Evolutionary conservation across 2,113 vertebrate species (phyloP), one percentile per base, ranked within the genome.

Genomic region (Meleagris gallopavo): DNA sequence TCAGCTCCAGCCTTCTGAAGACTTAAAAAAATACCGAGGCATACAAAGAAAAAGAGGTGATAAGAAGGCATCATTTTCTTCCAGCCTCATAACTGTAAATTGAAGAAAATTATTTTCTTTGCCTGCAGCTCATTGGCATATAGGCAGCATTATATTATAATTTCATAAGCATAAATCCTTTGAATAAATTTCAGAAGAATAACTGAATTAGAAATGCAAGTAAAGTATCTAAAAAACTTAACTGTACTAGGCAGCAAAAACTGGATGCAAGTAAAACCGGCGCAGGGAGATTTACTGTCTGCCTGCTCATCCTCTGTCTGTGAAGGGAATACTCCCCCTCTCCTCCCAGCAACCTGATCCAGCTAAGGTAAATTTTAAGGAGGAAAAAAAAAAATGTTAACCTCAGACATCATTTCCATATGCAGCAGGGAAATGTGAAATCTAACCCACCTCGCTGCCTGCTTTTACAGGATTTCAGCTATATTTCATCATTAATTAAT

Each of bases 31-130:
- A 97, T 91, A 83, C 95, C 25, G 46, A 96, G 97, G 96, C 97
- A 94, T 96, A 97, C 97, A 98, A 97, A 98, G 97, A 98, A 97
- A 97, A 97, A 97, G 97, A 96, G 97, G 97, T 97, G 98, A 98
- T 97, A 98, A 98, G 97, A 97, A 97, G 95, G 97, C 97, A 94
- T 98, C 96, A 97, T 97, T 97, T 98, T 97, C 97, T 97, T 96
- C 96, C 96, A 98, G 97, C 96, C 96, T 98, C 98, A 98, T 98
- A 98, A 98, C 98, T 98, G 97, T 98, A 98, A 98, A 98, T 98
- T 98, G 98, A 98, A 98, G 98, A 97, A 98, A 98, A 98, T 98
- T 98, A 98, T 98, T 98, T 98, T 98, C 98, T 97, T 98, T 98
- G 98, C 98, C 98, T 98, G 96, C 96, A 98, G 98, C 98, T 98